phyloP scores from a whole-genome alignment of 2,797 vertebrate species.

The Salarias fasciatus region DNA sequence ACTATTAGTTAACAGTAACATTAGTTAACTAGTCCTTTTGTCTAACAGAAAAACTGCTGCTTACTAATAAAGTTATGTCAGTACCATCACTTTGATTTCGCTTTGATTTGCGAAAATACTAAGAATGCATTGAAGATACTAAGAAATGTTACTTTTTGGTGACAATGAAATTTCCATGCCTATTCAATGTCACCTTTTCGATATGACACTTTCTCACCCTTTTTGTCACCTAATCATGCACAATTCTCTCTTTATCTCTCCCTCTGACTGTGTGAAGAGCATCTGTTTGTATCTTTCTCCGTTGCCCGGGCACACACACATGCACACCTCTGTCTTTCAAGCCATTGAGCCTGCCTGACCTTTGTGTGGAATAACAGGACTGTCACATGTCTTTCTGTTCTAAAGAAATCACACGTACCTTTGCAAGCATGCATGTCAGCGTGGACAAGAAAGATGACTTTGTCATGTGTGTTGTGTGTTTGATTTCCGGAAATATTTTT shows the following conservation, averaged over 20 bases:
- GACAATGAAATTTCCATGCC: no score
- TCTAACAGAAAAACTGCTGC: no score
- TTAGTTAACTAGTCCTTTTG: no score
- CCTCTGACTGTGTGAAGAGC: conserved; percentile 3
- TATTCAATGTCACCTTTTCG: conserved; percentile 42
- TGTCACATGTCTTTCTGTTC: conserved; percentile 54
- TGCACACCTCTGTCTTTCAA: conserved; percentile 39
- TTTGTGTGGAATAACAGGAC: conserved; percentile 55
- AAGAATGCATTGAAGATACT: no score
- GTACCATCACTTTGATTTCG: no score
- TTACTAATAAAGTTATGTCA: no score
- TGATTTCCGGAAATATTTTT: neutral
- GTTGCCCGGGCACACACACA: neutral
- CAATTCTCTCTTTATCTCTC: conserved; percentile 6
- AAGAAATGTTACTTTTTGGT: no score
- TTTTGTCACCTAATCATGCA: conserved; percentile 47
- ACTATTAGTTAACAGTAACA: no score
- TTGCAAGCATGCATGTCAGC: conserved; percentile 23
- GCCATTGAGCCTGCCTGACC: conserved; percentile 70
- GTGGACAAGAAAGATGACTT: conserved; percentile 7
- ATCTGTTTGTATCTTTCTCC: conserved; percentile 23
- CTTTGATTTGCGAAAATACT: no score
- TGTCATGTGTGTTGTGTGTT: conserved; percentile 3
- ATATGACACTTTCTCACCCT: conserved; percentile 49
- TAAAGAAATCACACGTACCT: conserved; percentile 54